These are phyloP conservation scores for Notodonta ziczac DNA, from an alignment of 2,888 invertebrate species.

Conservation along the genomic window DNA sequence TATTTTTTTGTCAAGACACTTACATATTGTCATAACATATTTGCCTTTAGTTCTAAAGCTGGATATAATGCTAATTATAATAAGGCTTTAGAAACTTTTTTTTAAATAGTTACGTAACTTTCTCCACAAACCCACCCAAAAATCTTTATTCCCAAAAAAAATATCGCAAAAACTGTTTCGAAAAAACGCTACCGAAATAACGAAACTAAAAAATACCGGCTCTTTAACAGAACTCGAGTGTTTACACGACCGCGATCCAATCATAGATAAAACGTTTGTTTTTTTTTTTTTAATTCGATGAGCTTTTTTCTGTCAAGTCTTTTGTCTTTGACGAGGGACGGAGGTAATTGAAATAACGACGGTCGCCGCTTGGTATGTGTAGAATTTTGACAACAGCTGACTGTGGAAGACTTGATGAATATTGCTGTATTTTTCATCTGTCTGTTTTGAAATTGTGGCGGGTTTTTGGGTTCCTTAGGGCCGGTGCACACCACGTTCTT, in stretches of 20 bases:
- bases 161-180: conserved; percentile 24
- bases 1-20: no score
- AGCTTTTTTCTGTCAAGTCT: conserved; percentile 72
- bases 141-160: conserved; percentile 37
- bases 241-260: conserved; percentile 83
- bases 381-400: conserved; percentile 81
- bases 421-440: conserved; percentile 38
- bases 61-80: no score
- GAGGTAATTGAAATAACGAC: conserved; percentile 83
- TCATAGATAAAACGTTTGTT: conserved; percentile 79
- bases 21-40: no score
- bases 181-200: conserved; percentile 77
- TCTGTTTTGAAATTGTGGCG: conserved; percentile 11
- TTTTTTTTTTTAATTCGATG: conserved; percentile 61
- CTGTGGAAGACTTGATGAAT: conserved; percentile 42
- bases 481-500: no score
- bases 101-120: not conserved
- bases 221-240: conserved; percentile 73
- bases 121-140: conserved; percentile 39
- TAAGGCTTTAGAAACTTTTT: no score
- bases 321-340: conserved; percentile 83
- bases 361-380: conserved; percentile 73
- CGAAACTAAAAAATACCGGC: conserved; percentile 62
- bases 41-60: no score
- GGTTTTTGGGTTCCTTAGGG: not conserved